Conservation (phyloP, 2,113 vertebrate genomes). For the Phasianus colchicus region DNA sequence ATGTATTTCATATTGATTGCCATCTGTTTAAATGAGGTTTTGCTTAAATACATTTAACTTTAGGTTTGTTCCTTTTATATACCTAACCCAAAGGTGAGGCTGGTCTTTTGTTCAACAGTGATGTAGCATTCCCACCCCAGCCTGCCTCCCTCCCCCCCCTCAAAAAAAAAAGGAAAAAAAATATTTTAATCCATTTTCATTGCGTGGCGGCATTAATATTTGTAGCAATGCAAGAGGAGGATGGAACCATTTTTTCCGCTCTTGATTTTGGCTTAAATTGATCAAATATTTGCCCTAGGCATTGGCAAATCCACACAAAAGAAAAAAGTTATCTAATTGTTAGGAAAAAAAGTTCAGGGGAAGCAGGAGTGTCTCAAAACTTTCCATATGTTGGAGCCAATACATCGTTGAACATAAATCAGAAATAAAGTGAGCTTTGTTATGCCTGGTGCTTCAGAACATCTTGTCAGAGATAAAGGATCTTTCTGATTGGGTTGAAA, state of each 20-base stretch:
- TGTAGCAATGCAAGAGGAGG: background rate
- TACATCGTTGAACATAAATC: background rate
- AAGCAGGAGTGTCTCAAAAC: background rate
- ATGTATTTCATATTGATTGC: conserved; percentile 11
- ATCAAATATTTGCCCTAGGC: background rate
- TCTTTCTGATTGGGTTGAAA: background rate
- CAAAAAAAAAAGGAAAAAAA: background rate
- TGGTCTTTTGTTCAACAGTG: background rate
- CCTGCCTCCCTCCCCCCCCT: too few species aligned
- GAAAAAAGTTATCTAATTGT: background rate
- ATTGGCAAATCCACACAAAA: background rate
- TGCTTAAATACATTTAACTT: background rate
- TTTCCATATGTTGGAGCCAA: background rate
- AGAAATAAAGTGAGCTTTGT: background rate
- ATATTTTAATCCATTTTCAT: background rate
- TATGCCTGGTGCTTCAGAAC: background rate
- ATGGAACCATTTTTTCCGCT: background rate
- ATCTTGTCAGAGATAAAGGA: background rate
- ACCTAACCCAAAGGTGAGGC: background rate
- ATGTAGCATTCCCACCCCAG: background rate
- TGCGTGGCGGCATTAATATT: background rate
- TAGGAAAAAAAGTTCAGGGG: background rate
- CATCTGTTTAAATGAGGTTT: conserved; percentile 24
- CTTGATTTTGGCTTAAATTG: background rate
- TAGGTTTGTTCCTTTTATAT: background rate